Conservation (phyloP, 2,797 vertebrate species). For the Setipinna tenuifilis region DNA sequence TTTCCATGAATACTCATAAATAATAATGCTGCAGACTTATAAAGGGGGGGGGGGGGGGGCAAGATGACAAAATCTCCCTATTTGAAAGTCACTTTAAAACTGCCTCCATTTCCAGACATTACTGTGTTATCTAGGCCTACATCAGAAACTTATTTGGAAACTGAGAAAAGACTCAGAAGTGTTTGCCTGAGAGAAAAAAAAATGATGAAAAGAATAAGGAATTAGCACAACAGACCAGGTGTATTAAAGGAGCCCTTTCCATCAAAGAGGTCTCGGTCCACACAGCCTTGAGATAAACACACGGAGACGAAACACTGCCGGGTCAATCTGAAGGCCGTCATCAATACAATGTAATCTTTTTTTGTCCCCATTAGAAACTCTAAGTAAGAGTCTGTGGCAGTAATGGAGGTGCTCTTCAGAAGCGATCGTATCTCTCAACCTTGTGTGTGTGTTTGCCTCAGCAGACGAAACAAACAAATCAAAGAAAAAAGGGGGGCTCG, state of each 20-base stretch:
- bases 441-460: not conserved
- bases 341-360: constrained; percentile 23
- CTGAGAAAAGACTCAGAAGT: not conserved
- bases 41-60: not conserved
- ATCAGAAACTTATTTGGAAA: constrained; percentile 15
- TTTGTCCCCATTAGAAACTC: not conserved
- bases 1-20: not conserved
- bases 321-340: not conserved
- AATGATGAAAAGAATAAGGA: not conserved
- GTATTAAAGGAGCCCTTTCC: not conserved
- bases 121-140: not conserved
- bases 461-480: not conserved
- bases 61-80: not conserved
- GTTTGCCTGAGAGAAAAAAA: not conserved
- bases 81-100: not conserved
- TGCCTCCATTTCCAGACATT: not conserved
- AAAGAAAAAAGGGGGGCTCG: not conserved
- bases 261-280: not conserved
- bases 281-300: not conserved
- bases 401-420: not conserved
- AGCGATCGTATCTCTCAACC: not conserved
- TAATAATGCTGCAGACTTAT: not conserved
- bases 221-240: not conserved
- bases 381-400: not conserved
- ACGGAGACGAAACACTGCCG: not conserved